Evolutionary conservation across 2,113 vertebrate species (phyloP).

Genomic region (Aegithalos caudatus): DNA sequence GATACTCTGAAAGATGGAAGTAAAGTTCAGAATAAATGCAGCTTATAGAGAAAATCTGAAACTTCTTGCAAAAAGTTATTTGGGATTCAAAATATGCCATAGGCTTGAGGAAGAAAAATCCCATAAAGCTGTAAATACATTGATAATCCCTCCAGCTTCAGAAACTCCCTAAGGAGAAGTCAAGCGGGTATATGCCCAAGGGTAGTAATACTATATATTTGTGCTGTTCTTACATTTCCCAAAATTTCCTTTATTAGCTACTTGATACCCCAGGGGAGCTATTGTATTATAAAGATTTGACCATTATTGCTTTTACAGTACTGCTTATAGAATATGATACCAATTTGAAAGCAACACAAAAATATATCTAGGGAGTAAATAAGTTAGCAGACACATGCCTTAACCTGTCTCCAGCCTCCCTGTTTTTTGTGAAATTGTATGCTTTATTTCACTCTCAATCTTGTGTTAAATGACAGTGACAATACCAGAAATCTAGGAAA

Average conservation of each 20-base stretch:
- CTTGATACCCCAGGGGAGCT: not conserved
- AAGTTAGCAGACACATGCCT: not conserved
- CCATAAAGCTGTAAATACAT: not conserved
- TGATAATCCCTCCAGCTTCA: not conserved
- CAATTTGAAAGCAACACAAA: not conserved
- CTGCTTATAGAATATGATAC: not conserved
- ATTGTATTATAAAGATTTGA: not conserved
- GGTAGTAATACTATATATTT: not conserved
- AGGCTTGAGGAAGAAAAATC: not conserved
- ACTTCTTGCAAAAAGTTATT: not conserved
- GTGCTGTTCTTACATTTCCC: not conserved
- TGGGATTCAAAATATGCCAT: not conserved
- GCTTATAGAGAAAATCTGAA: not conserved
- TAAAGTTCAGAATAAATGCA: not conserved
- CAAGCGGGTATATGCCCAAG: not conserved
- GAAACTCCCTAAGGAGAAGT: not conserved
- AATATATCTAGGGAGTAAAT: not conserved
- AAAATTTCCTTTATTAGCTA: not conserved
- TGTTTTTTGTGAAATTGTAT: not conserved
- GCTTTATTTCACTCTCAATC: not conserved
- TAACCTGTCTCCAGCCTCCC: not conserved
- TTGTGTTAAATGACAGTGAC: not conserved
- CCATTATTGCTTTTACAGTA: not conserved
- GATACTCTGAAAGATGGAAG: not conserved
- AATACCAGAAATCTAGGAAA: not conserved